phyloP scores from a whole-genome alignment of 2,113 vertebrate species.

The Gallinago jamesoni region DNA sequence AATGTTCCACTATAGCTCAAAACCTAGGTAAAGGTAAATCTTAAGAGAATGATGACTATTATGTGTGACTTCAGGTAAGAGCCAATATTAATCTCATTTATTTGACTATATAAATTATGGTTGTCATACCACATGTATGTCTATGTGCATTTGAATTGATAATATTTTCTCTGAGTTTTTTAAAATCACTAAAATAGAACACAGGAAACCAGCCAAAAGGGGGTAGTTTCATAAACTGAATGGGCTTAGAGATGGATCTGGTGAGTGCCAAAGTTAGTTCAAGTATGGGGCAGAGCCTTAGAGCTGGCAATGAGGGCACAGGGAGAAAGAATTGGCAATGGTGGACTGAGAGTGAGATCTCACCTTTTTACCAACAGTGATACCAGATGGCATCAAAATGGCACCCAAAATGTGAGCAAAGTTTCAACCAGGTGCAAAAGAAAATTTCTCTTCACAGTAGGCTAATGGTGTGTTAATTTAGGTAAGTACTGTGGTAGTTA shows the following conservation, averaged over 20 bases:
- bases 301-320: background rate
- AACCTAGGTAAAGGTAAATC: background rate
- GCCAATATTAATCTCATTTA: background rate
- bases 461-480: background rate
- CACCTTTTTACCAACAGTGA: background rate
- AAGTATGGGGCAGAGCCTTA: background rate
- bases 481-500: background rate
- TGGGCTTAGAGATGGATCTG: background rate
- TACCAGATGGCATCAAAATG: background rate
- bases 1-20: background rate
- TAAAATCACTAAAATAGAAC: background rate
- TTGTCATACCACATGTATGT: background rate
- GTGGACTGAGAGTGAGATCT: background rate
- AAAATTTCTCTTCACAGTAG: background rate
- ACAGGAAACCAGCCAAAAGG: background rate
- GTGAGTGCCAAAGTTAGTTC: background rate
- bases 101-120: background rate
- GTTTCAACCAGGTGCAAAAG: background rate
- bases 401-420: background rate
- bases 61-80: background rate
- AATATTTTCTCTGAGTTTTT: background rate
- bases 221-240: background rate
- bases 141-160: background rate
- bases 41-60: background rate
- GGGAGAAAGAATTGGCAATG: background rate